Evolutionary conservation across 2,113 vertebrate genomes (phyloP).

Genomic region (Alligator sinensis): DNA sequence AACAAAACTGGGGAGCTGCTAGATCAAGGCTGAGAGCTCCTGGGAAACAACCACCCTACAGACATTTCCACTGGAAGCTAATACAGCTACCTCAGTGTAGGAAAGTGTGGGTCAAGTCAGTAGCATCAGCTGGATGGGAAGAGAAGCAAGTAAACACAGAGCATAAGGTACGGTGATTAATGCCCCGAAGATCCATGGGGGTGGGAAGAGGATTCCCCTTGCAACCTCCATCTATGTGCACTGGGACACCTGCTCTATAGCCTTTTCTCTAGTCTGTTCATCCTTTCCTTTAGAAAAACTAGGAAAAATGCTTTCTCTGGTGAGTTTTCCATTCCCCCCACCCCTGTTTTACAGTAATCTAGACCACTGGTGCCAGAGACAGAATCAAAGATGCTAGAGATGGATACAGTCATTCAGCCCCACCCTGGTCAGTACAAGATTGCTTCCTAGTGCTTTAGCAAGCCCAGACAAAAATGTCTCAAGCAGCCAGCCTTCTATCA

Average conservation of each 20-base stretch:
- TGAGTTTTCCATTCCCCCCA: not conserved
- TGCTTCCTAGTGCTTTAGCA: not conserved
- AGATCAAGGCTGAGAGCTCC: too few species aligned
- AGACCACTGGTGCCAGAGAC: not conserved
- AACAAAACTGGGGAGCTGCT: too few species aligned
- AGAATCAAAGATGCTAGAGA: not conserved
- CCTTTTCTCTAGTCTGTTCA: not conserved
- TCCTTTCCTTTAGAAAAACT: not conserved
- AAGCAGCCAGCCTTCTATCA: not conserved
- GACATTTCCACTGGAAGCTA: too few species aligned
- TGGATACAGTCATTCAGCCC: not conserved
- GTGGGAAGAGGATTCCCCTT: not conserved
- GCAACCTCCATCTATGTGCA: not conserved
- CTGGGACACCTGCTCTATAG: not conserved
- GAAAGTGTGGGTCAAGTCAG: too few species aligned
- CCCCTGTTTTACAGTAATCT: not conserved
- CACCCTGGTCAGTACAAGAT: not conserved
- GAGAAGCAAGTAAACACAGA: too few species aligned
- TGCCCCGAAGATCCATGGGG: not conserved
- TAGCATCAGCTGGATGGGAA: too few species aligned
- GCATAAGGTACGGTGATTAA: not conserved
- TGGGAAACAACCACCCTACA: too few species aligned
- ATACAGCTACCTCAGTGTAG: too few species aligned
- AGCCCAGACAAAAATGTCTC: not conserved
- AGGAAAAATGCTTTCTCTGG: not conserved